Conservation (phyloP, 2,888 invertebrate species). For the Nomada fucata region DNA sequence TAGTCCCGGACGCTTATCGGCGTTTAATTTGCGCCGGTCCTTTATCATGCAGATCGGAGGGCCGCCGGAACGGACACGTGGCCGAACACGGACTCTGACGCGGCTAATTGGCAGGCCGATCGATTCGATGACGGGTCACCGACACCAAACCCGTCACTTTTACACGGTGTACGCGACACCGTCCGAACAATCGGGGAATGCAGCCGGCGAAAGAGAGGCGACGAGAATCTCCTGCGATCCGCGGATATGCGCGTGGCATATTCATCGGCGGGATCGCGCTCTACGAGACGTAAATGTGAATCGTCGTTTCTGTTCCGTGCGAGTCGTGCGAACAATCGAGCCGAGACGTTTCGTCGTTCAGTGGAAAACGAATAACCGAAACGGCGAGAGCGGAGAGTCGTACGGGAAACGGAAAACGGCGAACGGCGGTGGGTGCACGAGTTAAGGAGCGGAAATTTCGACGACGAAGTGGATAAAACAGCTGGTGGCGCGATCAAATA, state of each 20-base stretch:
- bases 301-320: constrained; percentile 37
- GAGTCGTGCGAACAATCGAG: neutral
- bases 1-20: constrained; percentile 48
- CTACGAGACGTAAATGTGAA: constrained; percentile 56
- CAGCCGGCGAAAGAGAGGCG: constrained; percentile 34
- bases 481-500: no score
- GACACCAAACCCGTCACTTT: constrained; percentile 47
- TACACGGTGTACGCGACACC: neutral
- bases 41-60: constrained; percentile 61
- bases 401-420: no score
- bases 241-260: constrained; percentile 51
- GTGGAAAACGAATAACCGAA: neutral
- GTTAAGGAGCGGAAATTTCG: no score
- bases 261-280: constrained; percentile 40
- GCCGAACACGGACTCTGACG: constrained; percentile 40
- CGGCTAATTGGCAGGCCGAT: constrained; percentile 57
- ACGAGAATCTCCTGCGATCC: constrained; percentile 53
- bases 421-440: no score
- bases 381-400: neutral
- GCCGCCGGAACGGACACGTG: constrained; percentile 25
- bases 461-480: no score
- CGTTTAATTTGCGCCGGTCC: constrained; percentile 56
- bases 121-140: constrained; percentile 63
- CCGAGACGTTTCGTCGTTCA: neutral
- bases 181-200: constrained; percentile 22